phyloP scores from a whole-genome alignment of 37 sponge, comb jelly and placozoan genomes.

The Beroe ovata region DNA sequence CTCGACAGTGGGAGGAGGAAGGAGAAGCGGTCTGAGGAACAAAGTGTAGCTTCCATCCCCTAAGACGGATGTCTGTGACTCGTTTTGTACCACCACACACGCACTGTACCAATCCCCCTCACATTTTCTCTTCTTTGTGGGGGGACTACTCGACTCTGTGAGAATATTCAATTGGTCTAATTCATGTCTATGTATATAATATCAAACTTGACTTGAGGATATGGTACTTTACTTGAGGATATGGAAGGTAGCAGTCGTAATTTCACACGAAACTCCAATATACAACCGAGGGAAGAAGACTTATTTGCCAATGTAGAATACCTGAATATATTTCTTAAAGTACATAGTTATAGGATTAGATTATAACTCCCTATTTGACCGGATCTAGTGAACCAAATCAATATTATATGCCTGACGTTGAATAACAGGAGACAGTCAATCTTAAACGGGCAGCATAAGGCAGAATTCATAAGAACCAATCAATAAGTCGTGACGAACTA shows the following conservation, averaged over 20 bases:
- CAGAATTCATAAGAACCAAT: no score
- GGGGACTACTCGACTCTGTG: not conserved
- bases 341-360: no score
- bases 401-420: no score
- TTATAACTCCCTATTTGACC: no score
- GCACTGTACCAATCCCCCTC: slow-evolving; percentile 51
- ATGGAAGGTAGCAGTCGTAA: no score
- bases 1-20: no score
- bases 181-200: no score
- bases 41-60: slow-evolving; percentile 52
- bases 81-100: slow-evolving; percentile 2
- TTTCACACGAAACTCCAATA: slow-evolving; percentile 4
- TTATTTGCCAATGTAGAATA: slow-evolving; percentile 1
- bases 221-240: not conserved
- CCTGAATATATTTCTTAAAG: not conserved
- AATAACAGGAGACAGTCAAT: no score
- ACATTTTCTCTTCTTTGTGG: slow-evolving; percentile 30
- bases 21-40: not conserved
- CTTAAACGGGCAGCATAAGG: no score
- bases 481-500: not conserved
- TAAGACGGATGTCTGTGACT: not conserved
- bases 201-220: not conserved
- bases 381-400: no score
- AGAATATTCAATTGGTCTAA: not conserved
- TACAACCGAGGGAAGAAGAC: slow-evolving; percentile 5